These are phyloP conservation scores for Tachina fera DNA, from an alignment of 2,888 invertebrate genomes.

Conservation along the genomic window DNA sequence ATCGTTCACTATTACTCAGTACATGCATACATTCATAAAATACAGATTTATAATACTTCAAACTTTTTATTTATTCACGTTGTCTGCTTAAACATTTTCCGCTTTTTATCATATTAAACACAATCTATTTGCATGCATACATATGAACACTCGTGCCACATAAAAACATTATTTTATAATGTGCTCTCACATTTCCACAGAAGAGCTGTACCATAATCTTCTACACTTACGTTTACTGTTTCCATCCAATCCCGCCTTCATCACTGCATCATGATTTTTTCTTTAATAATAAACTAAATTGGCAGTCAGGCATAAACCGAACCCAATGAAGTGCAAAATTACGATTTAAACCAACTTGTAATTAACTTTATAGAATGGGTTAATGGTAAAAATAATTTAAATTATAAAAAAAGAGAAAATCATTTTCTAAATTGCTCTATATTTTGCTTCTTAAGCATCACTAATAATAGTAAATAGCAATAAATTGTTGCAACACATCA, in stretches of 20 bases:
- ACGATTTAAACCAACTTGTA: conserved; percentile 82
- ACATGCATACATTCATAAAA: too few relatives aligned
- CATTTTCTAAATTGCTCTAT: too few relatives aligned
- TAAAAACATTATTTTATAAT: conserved; percentile 15
- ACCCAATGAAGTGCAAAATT: conserved; percentile 82
- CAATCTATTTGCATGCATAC: not conserved
- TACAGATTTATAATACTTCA: not conserved
- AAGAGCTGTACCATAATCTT: conserved; percentile 23
- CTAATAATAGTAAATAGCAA: not conserved
- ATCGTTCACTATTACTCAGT: too few relatives aligned
- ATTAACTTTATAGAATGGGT: conserved; percentile 80
- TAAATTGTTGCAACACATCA: not conserved
- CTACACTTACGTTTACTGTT: not conserved
- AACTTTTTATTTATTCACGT: not conserved
- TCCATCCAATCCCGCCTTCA: not conserved
- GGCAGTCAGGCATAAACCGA: conserved; percentile 82
- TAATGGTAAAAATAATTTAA: conserved; percentile 46
- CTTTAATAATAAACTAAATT: conserved; percentile 81
- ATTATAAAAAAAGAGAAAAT: too few relatives aligned
- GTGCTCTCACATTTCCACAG: not conserved
- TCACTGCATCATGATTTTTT: conserved; percentile 69
- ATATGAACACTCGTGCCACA: not conserved
- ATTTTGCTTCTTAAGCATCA: too few relatives aligned
- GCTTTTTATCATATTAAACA: not conserved
- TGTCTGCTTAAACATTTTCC: not conserved